Evolutionary conservation across 2,797 vertebrate species (phyloP), one percentile per base, ranked within the genome.

Genomic region (Thamnophis elegans): DNA sequence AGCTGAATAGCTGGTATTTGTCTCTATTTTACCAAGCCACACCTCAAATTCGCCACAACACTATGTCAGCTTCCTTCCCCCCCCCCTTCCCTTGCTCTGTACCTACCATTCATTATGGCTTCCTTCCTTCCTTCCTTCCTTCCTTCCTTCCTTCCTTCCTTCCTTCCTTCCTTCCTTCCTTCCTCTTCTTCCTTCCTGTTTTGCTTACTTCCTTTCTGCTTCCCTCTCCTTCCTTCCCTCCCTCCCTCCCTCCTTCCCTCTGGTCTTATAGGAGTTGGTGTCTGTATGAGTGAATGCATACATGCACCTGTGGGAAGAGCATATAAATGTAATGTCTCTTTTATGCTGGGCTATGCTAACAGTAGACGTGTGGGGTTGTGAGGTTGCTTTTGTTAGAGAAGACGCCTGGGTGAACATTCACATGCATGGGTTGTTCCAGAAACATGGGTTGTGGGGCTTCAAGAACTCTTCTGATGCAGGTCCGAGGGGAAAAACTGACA

Each of bases 381-480:
- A 87, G 68, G 85, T 91, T 93, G 92, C 88, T 93, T 93, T 91
- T 47, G 51, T 56, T 85, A 28, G 58, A 55, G 90, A n/a, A 65
- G 53, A 85, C 10, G 73, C 89, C 68, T 85, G 68, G 65, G 86
- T 89, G 90, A 91, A 87, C 56, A 91, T 89, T 89, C 85, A 89
- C 62, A 93, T 56, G 90, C 88, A 53, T 88, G 68, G 82, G 25
- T 51, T 93, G 92, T 93, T 89, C 90, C 90, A 90, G 85, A 73
- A 91, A 85, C 62, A 59, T 65, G 28, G n/a, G 51, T 62, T 62
- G 11, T 36, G 65, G n/a, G 78, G 82, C 68, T 8, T 62, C 47
- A 85, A 22, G 60, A 55, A 54, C 18, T 56, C 85, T 87, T 65
- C 12, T 55, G 86, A 89, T 51, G n/a, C 16, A 36, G 54, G 9